phyloP scores from a whole-genome alignment of 2,888 invertebrate genomes.

The Trissoscelio sp. region DNA sequence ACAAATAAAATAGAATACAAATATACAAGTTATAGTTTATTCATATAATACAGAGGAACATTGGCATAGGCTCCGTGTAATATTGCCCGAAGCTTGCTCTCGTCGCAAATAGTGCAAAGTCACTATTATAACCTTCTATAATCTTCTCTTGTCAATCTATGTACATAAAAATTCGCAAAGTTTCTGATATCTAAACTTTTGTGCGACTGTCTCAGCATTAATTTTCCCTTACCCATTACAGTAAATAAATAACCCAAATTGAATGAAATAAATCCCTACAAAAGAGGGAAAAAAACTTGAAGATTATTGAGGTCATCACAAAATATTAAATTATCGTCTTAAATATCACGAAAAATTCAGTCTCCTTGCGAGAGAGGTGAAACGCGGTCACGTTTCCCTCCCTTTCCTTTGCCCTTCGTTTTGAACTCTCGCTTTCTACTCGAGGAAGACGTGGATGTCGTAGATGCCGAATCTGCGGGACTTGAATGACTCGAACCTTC shows the following conservation, averaged over 20 bases:
- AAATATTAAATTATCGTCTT: neutral
- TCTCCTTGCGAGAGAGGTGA: slow-evolving; percentile 82
- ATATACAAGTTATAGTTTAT: slow-evolving; percentile 62
- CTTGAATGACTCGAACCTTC: slow-evolving; percentile 82
- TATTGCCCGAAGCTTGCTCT: slow-evolving; percentile 11
- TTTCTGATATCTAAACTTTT: slow-evolving; percentile 19
- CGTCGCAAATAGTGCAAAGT: neutral
- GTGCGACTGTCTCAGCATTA: slow-evolving; percentile 2
- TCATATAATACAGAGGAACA: slow-evolving; percentile 75
- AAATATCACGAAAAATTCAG: slow-evolving; percentile 67
- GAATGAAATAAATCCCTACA: neutral
- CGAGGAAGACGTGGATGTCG: slow-evolving; percentile 80
- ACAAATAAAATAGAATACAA: no score
- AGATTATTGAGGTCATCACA: slow-evolving; percentile 6
- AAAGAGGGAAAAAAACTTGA: neutral
- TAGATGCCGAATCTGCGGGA: slow-evolving; percentile 81
- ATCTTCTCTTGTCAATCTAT: slow-evolving; percentile 9
- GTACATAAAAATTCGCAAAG: slow-evolving; percentile 17
- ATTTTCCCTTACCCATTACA: neutral
- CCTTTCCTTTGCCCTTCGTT: slow-evolving; percentile 81
- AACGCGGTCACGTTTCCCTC: slow-evolving; percentile 79
- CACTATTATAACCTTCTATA: slow-evolving; percentile 18
- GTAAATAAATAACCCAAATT: slow-evolving; percentile 30
- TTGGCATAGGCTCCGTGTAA: slow-evolving; percentile 66
- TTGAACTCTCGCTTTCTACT: slow-evolving; percentile 81